Base-by-base conservation (phyloP, 2,797 vertebrate species). In the Anas capensis region DNA sequence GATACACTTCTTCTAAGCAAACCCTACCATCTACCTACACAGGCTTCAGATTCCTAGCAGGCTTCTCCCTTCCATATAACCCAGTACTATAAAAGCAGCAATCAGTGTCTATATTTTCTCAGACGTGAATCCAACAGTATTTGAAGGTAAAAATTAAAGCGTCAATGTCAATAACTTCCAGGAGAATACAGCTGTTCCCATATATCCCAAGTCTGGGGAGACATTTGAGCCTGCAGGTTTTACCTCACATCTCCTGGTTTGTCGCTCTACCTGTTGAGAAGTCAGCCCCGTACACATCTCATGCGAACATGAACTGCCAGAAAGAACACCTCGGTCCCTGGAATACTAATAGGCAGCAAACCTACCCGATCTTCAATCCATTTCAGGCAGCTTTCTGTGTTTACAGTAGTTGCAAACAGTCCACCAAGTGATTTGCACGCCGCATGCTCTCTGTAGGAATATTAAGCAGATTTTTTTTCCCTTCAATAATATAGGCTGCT, bases 401-500 rank as follows among this genome's bases (percentile, higher is more conserved):
- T 85, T 95, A 81, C 76, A 76, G 70, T 46, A 88, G 71, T 68
- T 92, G 84, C 18, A 20, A 78, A 60, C 40, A 8, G 68, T 10
- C 90, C 82, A 27, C 70, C 56, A 70, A 90, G 92, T 72, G 76
- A 81, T 56, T 46, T 75, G 78, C 60, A 58, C 73, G 81, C 68
- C 31, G 3, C 65, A 66, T 77, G 46, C 61, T 69, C 80, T 70
- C 73, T 79, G 80, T 20, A 97, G 86, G 72, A 97, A 92, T 90
- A 95, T 91, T 90, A 91, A 96, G 77, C 79, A 87, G 90, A 93
- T 86, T 92, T 58, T 54, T 60, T 34, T 48, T 48, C 44, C 36
- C 83, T 94, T 93, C 90, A 70, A 73, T 95, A 93, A 96, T 49
- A 92, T 82, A 96, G 24, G 65, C 77, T 27, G 5, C 71, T 81